phyloP scores from a whole-genome alignment of 2,888 invertebrate species.

The Cataglyphis cursor region DNA sequence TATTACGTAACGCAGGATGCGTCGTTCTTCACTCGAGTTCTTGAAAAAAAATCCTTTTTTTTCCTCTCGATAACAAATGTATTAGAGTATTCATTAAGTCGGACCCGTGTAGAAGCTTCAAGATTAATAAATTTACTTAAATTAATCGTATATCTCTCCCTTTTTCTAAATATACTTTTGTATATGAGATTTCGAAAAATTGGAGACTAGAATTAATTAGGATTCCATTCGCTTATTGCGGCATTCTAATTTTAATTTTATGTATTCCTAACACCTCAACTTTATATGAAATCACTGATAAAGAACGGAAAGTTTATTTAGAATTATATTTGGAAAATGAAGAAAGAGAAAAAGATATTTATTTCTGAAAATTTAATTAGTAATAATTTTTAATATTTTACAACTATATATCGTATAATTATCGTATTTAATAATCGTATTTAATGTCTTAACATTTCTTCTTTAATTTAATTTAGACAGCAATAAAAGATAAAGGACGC shows the following conservation, averaged over 20 bases:
- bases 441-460: not conserved
- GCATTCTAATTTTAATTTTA: not conserved
- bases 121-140: not conserved
- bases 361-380: not conserved
- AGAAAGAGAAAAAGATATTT: not conserved
- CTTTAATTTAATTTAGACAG: not conserved
- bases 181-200: not conserved
- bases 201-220: not conserved
- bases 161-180: not conserved
- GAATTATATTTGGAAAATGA: not conserved
- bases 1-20: constrained; percentile 79
- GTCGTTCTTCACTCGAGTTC: constrained; percentile 70
- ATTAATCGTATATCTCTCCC: not conserved
- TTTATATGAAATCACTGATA: not conserved
- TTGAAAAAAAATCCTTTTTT: constrained; percentile 35
- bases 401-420: not conserved
- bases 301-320: not conserved
- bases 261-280: not conserved
- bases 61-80: constrained; percentile 12
- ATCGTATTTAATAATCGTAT: not conserved
- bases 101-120: not conserved
- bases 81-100: not conserved
- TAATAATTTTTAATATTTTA: not conserved
- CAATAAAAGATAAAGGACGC: not conserved
- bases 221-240: not conserved